Evolutionary conservation across 92 coral and sea anemone species (phyloP).

Genomic region (Chrysogorgia sp.): DNA sequence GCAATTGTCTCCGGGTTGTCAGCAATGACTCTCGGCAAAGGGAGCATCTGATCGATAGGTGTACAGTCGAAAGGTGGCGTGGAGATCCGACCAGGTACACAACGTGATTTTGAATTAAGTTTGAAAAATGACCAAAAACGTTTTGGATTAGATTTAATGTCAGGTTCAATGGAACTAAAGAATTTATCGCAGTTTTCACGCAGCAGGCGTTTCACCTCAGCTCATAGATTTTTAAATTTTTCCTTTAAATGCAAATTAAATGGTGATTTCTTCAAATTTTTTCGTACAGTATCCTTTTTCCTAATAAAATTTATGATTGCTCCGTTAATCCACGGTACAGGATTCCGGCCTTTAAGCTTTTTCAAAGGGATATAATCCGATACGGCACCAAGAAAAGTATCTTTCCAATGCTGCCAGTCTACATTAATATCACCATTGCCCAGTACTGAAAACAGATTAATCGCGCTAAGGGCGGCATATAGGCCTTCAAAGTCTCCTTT

Average conservation of each 20-base stretch:
- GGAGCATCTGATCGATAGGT: too few species aligned
- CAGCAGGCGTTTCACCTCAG: conserved; percentile 21
- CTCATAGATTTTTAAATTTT: conserved; percentile 28
- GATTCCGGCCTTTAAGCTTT: too few species aligned
- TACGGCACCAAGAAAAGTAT: conserved; percentile 31
- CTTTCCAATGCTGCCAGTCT: conserved; percentile 48
- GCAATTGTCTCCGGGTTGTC: too few species aligned
- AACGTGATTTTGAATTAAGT: conserved; percentile 54
- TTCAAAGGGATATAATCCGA: conserved; percentile 44
- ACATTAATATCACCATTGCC: conserved; percentile 39
- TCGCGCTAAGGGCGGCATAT: too few species aligned
- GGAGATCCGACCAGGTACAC: conserved; percentile 38
- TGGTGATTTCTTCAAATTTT: conserved; percentile 44
- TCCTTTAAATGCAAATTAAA: conserved; percentile 9
- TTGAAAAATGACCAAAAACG: conserved; percentile 69
- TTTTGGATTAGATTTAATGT: conserved; percentile 56
- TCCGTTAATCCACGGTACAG: conserved; percentile 42
- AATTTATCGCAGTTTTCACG: conserved; percentile 36
- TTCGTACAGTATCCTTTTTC: conserved; percentile 21
- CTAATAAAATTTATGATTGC: conserved; percentile 28
- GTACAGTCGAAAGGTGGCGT: too few species aligned
- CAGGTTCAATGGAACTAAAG: conserved; percentile 49
- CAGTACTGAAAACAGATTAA: too few species aligned
- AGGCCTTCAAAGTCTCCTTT: too few species aligned
- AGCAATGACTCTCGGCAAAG: too few species aligned